These are phyloP conservation scores for Catonia carolina DNA, from an alignment of 2,888 invertebrate genomes.

Conservation along the genomic window DNA sequence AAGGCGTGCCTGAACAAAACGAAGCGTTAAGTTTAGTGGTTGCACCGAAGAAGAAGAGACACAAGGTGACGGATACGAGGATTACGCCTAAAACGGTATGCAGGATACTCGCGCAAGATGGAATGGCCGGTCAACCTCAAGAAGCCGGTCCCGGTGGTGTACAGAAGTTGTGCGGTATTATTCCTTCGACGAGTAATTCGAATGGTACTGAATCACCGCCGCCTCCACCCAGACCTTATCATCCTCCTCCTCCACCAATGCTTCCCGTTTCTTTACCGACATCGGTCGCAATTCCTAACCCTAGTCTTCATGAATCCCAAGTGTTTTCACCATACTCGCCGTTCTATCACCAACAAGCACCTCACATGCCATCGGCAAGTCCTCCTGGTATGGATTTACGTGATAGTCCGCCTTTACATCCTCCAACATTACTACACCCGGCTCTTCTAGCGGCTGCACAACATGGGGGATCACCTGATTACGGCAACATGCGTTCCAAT, in stretches of 20 bases:
- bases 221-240: slow-evolving; percentile 64
- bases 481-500: slow-evolving; percentile 57
- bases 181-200: slow-evolving; percentile 30
- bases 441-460: slow-evolving; percentile 76
- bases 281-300: slow-evolving; percentile 94
- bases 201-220: slow-evolving; percentile 42
- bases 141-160: slow-evolving; percentile 40
- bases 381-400: slow-evolving; percentile 66
- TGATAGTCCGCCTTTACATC: slow-evolving; percentile 79
- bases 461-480: slow-evolving; percentile 74
- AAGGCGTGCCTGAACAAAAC: slow-evolving; percentile 69
- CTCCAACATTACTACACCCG: slow-evolving; percentile 77
- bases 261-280: slow-evolving; percentile 86
- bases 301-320: slow-evolving; percentile 89
- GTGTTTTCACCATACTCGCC: slow-evolving; percentile 89
- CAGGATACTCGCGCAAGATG: slow-evolving; percentile 75
- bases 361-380: slow-evolving; percentile 37
- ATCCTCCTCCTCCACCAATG: slow-evolving; percentile 66
- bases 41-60: slow-evolving; percentile 91
- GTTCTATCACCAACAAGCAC: slow-evolving; percentile 57
- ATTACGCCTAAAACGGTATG: slow-evolving; percentile 87
- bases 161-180: slow-evolving; percentile 29
- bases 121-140: slow-evolving; percentile 47
- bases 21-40: slow-evolving; percentile 93
- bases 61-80: slow-evolving; percentile 90